Evolutionary conservation across 2,797 vertebrate genomes (phyloP).

Genomic region (Coendou prehensilis): DNA sequence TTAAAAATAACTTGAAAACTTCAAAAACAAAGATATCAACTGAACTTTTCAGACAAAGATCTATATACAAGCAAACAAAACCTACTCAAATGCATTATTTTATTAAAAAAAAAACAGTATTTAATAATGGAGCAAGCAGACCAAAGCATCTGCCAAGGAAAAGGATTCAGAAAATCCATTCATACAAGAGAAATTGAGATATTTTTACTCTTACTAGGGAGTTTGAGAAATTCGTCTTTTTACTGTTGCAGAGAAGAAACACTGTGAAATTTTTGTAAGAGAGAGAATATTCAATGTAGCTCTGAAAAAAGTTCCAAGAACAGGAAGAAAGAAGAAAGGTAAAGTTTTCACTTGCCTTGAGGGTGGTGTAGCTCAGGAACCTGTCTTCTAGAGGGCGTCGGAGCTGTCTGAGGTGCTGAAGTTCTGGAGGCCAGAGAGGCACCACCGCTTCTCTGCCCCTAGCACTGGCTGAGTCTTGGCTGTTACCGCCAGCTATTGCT

Average conservation of each 20-base stretch:
- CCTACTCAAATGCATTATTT: not conserved
- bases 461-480: not conserved
- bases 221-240: slow-evolving; percentile 45
- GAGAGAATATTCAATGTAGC: not conserved
- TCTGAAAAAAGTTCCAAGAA: slow-evolving; percentile 13
- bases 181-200: not conserved
- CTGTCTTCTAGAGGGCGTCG: not conserved
- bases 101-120: not conserved
- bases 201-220: slow-evolving; percentile 42
- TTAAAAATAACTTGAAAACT: slow-evolving; percentile 45
- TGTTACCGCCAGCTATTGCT: slow-evolving; percentile 59
- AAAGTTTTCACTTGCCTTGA: slow-evolving; percentile 62
- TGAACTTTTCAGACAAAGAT: not conserved
- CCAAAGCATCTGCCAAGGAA: not conserved
- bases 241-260: slow-evolving; percentile 43
- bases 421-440: not conserved
- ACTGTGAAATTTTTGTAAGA: slow-evolving; percentile 21
- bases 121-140: not conserved
- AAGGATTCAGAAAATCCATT: slow-evolving; percentile 11
- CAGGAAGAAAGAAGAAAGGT: not conserved
- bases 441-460: slow-evolving; percentile 17
- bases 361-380: not conserved
- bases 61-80: not conserved
- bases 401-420: slow-evolving; percentile 90
- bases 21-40: not conserved